These are phyloP conservation scores for Lycaon pictus DNA, from an alignment of 2,113 vertebrate genomes.

Conservation along the genomic window DNA sequence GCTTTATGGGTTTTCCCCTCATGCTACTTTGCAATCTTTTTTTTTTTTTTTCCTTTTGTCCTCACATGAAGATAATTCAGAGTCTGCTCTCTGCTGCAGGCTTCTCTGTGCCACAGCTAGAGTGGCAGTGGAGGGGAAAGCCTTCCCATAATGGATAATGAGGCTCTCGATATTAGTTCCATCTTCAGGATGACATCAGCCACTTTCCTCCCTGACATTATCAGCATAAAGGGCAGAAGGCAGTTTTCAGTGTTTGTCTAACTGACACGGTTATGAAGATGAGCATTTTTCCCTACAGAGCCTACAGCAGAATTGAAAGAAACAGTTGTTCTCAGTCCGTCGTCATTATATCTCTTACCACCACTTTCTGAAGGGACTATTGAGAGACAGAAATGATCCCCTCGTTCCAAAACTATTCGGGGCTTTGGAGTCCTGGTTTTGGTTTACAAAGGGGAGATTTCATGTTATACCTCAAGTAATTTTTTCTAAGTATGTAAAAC, in stretches of 20 bases:
- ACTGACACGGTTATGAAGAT: conserved; percentile 57
- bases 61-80: background rate
- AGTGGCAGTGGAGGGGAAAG: background rate
- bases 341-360: background rate
- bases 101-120: background rate
- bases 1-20: background rate
- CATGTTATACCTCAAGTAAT: conserved; percentile 24
- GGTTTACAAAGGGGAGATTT: conserved; percentile 61
- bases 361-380: conserved; percentile 59
- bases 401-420: conserved; percentile 50
- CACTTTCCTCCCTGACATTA: conserved; percentile 26
- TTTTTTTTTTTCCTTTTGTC: background rate
- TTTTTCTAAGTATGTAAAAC: conserved; percentile 21
- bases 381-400: conserved; percentile 61
- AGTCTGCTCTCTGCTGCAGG: background rate
- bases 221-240: background rate
- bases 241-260: conserved; percentile 40
- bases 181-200: conserved; percentile 51
- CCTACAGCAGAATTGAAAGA: conserved; percentile 28
- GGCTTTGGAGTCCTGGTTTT: conserved; percentile 69
- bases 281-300: conserved; percentile 46
- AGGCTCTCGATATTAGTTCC: background rate
- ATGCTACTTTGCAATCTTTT: background rate
- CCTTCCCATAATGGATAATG: background rate
- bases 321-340: conserved; percentile 50